Evolutionary conservation across 2,888 invertebrate species (phyloP), one percentile per base, ranked within the genome.

Genomic region (Philopedon plagiatum): DNA sequence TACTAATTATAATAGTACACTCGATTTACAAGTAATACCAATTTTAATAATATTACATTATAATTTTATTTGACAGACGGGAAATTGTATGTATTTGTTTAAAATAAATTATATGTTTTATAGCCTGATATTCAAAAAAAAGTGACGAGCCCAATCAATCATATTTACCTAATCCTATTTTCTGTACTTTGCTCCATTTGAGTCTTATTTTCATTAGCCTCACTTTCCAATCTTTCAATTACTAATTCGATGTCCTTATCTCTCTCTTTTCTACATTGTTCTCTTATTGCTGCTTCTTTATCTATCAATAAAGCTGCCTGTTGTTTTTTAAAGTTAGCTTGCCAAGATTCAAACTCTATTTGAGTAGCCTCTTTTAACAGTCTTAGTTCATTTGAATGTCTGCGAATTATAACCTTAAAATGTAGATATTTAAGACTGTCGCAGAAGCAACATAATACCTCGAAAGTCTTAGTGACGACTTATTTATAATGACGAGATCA

Each of bases 201-300:
- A 49, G 80, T 83, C 77, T 89, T 88, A 0, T 87, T 89, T 1
- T 88, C 87, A 57, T 89, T 88, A 0, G 91, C 90, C 80, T 93
- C 93, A 0, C 87, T 88, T 76, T 92, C 92, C 80, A 93, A 86
- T 69, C 90, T 88, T 78, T 90, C 91, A 57, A 93, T 92, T 0
- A 91, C 91, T 13, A 88, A 85, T 82, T 95, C 94, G 63, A 94
- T 93, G 86, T 94, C 94, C 54, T 88, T 90, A 84, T 95, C 95
- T 67, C 94, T 85, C 81, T 95, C 94, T 58, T 88, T 87, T 81
- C 91, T 90, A 81, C 90, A 91, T 76, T 92, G 90, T 26, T 93
- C 91, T 1, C 91, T 84, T 78, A 95, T 90, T 77, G 89, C 88
- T 66, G 87, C 87, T 84, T 93, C 93, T 80, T 89, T 91, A 81